These are phyloP conservation scores for Hemitrygon akajei DNA, from an alignment of 2,797 vertebrate genomes.

Conservation along the genomic window DNA sequence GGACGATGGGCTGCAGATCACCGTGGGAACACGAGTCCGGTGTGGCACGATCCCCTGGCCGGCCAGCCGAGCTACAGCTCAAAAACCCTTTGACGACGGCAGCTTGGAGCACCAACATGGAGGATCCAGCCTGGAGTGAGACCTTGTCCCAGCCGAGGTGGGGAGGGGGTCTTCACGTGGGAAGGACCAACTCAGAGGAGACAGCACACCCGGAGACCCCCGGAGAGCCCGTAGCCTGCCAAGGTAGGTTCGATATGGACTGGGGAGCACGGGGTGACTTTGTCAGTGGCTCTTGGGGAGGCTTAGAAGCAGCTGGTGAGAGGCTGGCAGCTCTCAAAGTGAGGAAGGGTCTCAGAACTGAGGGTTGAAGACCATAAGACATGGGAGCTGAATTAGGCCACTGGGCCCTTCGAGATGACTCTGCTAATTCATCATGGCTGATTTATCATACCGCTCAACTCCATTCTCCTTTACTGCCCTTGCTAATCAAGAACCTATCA, in stretches of 20 bases:
- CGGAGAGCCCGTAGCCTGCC: neutral
- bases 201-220: neutral
- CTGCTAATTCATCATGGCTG: no score
- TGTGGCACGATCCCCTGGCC: neutral
- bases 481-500: no score
- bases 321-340: neutral
- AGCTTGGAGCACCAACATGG: neutral
- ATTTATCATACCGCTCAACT: no score
- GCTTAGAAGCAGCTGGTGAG: neutral
- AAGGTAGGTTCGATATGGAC: neutral
- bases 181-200: no score
- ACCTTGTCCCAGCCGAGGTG: neutral
- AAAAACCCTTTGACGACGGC: no score
- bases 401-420: no score
- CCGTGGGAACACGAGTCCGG: neutral
- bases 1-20: neutral
- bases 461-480: no score
- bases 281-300: neutral
- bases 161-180: rapidly evolving
- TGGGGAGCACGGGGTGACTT: neutral
- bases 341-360: neutral
- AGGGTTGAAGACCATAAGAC: neutral
- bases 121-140: neutral
- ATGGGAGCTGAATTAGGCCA: no score
- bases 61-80: neutral